phyloP scores from a whole-genome alignment of 2,113 vertebrate genomes.

The Stegostoma tigrinum region DNA sequence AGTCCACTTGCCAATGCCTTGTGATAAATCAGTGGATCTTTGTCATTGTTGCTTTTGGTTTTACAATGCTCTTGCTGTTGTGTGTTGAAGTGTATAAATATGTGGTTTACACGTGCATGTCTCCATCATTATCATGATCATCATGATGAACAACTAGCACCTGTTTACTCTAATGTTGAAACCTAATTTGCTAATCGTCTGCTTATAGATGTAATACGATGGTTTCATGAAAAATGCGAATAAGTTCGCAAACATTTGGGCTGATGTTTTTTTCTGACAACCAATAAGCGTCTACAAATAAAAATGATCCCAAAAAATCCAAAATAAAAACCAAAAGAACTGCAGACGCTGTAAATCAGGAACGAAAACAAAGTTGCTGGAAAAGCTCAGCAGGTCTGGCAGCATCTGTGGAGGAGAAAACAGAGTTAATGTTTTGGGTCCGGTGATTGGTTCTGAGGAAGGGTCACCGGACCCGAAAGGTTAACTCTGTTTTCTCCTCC shows the following conservation, averaged over 20 bases:
- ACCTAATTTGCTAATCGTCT: constrained; percentile 11
- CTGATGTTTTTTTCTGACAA: not conserved
- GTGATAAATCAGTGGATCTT: not conserved
- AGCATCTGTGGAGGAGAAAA: no score
- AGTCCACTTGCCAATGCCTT: not conserved
- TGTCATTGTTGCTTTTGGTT: not conserved
- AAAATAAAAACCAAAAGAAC: no score
- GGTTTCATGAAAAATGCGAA: not conserved
- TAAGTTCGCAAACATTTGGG: not conserved
- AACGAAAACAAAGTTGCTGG: no score
- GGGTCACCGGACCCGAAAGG: no score
- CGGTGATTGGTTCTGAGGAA: no score
- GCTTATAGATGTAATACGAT: not conserved
- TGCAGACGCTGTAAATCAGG: no score
- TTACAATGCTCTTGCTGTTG: not conserved
- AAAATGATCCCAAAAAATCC: not conserved
- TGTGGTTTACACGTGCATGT: not conserved
- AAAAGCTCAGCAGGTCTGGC: no score
- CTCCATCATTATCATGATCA: not conserved
- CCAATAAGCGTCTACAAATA: not conserved
- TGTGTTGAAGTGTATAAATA: not conserved
- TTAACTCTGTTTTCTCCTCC: no score
- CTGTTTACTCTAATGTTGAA: not conserved
- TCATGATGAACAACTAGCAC: not conserved
- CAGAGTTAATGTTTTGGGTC: no score